Percentiles rank a stretch among this genome's conserved stretches.
Evolutionary conservation across 2,888 invertebrate species (phyloP).

Genomic region (Eristalinus sepulchralis): DNA sequence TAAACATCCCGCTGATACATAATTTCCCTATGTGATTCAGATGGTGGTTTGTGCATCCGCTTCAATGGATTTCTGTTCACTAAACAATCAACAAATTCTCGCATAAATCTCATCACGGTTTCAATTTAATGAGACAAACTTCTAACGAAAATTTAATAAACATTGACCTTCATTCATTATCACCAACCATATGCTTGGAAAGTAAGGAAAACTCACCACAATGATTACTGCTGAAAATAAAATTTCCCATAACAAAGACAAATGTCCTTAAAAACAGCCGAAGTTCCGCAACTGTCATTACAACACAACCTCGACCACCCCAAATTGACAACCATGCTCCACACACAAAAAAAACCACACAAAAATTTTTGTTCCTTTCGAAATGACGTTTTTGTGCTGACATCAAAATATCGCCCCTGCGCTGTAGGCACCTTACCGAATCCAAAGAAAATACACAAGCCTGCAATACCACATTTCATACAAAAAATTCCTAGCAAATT

Average conservation of each 20-base stretch:
- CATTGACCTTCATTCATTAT: background rate
- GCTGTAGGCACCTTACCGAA: slow-evolving; percentile 4
- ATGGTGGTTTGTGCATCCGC: background rate
- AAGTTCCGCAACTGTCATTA: slow-evolving; percentile 24
- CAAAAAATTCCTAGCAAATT: slow-evolving; percentile 40
- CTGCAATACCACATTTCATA: slow-evolving; percentile 7
- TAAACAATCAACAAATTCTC: background rate
- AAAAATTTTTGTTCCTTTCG: background rate
- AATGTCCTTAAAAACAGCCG: slow-evolving; percentile 17
- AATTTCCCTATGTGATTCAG: background rate
- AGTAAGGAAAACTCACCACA: background rate
- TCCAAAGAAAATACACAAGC: background rate
- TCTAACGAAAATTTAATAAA: background rate
- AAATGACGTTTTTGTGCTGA: slow-evolving; percentile 33
- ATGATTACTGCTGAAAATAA: background rate
- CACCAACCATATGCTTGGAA: background rate
- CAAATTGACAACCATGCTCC: background rate
- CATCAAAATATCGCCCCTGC: slow-evolving; percentile 29
- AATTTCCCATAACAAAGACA: slow-evolving; percentile 50
- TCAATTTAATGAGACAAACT: background rate
- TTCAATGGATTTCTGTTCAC: background rate
- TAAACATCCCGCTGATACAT: slow-evolving; percentile 8
- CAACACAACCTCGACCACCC: background rate
- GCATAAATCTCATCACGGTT: background rate
- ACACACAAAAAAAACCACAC: background rate